These are phyloP conservation scores for Linnaemya tessellans DNA, from an alignment of 2,888 invertebrate species.

Conservation along the genomic window DNA sequence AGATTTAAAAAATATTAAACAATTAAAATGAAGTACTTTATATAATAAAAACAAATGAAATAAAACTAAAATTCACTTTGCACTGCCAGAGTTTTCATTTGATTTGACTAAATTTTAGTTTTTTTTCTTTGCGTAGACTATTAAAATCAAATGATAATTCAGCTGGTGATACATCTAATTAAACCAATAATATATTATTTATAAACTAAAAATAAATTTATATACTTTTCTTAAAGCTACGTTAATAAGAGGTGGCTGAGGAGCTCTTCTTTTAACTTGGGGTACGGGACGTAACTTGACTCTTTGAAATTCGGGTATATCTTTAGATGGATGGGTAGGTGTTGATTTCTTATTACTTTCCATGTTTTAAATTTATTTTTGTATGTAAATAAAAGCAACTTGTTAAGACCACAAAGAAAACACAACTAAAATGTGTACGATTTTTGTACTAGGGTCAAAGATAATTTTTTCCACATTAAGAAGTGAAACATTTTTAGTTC, in stretches of 20 bases:
- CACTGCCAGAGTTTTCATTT: too few species aligned
- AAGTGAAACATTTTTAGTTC: conserved; percentile 34
- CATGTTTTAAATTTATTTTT: conserved; percentile 28
- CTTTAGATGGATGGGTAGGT: conserved; percentile 27
- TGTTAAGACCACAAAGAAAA: conserved; percentile 32
- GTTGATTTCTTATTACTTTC: conserved; percentile 45
- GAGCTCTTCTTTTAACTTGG: conserved; percentile 78
- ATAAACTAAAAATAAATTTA: neutral
- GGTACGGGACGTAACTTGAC: conserved; percentile 79
- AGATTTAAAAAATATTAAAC: conserved; percentile 79
- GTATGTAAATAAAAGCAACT: neutral
- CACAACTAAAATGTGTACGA: conserved; percentile 49
- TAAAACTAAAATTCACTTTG: too few species aligned
- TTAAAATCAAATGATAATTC: too few species aligned
- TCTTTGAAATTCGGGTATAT: conserved; percentile 79
- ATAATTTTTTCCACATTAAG: conserved; percentile 11
- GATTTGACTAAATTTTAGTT: too few species aligned
- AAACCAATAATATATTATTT: neutral
- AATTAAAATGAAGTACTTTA: conserved; percentile 6
- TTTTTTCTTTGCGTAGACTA: too few species aligned
- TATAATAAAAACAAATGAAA: too few species aligned
- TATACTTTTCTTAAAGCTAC: conserved; percentile 59
- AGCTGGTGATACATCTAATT: neutral
- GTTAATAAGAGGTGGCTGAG: conserved; percentile 75
- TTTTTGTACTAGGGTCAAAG: conserved; percentile 73